phyloP scores from a whole-genome alignment of 2,113 vertebrate species.

The Muntiacus reevesi region DNA sequence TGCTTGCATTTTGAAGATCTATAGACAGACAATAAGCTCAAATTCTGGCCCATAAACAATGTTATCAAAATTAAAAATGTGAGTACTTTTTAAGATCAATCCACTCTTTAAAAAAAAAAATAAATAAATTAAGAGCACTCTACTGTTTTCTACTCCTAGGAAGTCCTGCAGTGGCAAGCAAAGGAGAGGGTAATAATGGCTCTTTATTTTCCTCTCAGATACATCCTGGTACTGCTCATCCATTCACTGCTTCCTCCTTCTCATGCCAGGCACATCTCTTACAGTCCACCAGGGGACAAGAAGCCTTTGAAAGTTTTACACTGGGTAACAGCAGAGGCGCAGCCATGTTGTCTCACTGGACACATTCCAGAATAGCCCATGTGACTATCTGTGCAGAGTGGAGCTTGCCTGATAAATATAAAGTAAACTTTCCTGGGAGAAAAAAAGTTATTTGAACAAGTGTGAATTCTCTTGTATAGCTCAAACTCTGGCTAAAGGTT shows the following conservation, averaged over 20 bases:
- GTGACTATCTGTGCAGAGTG: background rate
- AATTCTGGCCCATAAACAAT: conserved; percentile 8
- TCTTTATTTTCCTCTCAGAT: conserved; percentile 64
- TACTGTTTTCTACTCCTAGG: background rate
- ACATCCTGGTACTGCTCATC: conserved; percentile 5
- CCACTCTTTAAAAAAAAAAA: background rate
- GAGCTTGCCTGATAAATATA: conserved; percentile 39
- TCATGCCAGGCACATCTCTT: conserved; percentile 71
- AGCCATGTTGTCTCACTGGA: background rate
- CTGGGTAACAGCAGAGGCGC: background rate
- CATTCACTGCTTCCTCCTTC: conserved; percentile 57
- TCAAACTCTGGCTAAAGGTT: background rate
- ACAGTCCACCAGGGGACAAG: conserved; percentile 49
- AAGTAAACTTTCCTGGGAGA: conserved; percentile 26
- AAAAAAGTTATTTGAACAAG: conserved; percentile 62
- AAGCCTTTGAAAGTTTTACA: conserved; percentile 55
- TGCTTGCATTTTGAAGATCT: background rate
- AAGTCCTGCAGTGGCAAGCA: background rate
- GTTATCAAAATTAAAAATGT: background rate
- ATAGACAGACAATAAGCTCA: background rate
- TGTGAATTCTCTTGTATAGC: conserved; percentile 13
- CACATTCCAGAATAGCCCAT: background rate
- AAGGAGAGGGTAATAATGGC: conserved; percentile 23
- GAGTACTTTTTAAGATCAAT: background rate
- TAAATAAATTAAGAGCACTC: background rate